Evolutionary conservation across 2,888 invertebrate species (phyloP), one percentile per base, ranked within the genome.

Genomic region (Tillus elongatus): DNA sequence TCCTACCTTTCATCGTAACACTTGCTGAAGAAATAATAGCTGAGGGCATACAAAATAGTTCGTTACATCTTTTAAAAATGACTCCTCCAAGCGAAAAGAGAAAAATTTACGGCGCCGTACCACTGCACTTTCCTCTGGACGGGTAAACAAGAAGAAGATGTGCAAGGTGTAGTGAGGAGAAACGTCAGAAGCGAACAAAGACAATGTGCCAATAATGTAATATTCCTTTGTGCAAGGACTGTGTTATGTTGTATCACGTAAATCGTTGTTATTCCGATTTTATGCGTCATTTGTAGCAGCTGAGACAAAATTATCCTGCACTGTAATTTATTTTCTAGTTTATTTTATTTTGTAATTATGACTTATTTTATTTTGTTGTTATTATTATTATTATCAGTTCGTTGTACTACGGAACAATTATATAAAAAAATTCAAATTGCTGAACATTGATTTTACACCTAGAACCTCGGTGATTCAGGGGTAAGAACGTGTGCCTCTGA

Each of bases 11-110:
- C 15, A 16, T 37, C 2, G 35, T 43, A 36, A 33, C 38, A 27
- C 39, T 43, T 15, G 41, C 43, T 12, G 39, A 43, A 43, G 37
- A 41, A 30, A 24, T 40, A 13, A 35, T 40, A 34, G 35, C 37
- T 27, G 35, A 41, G 24, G 37, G 37, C 8, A 35, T 15, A 11
- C 19, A 34, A 37, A 34, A 33, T 37, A 32, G 40, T 11, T 28
- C 34, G 3, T 37, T 37, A 15, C 11, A 9, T 35, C 30, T 13
- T 11, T 34, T 40, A 28, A 40, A 34, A 37, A 40, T 34, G 31
- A 34, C 27, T 3, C 40, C 26, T 35, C 36, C 19, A 19, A n/a
- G 11, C 13, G 33, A 28, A 35, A 43, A 33, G 12, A n/a, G 11
- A 33, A 34, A 30, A 30, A 3, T 39, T n/a, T 39, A 30, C 46